Percentiles rank a stretch among this genome's conserved stretches.
Evolutionary conservation across 2,888 invertebrate species (phyloP).

Genomic region (Hypselothyrea guttata): DNA sequence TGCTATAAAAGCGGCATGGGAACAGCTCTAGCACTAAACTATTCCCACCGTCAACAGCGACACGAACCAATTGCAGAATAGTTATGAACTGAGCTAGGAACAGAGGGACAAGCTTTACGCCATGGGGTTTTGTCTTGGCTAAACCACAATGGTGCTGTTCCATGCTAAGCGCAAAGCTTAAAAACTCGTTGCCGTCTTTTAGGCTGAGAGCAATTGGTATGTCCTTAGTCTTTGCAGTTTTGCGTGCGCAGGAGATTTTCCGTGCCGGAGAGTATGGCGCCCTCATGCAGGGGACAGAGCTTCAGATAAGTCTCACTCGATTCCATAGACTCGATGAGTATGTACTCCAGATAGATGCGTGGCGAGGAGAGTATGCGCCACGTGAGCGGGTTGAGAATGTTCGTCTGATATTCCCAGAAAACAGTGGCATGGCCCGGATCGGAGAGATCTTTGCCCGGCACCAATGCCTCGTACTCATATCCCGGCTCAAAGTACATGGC

Average conservation of each 20-base stretch:
- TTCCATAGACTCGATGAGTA: conserved; percentile 89
- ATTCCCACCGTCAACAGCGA: too few relatives aligned
- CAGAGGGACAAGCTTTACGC: conserved; percentile 17
- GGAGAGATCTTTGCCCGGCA: conserved; percentile 87
- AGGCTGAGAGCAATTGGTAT: conserved; percentile 5
- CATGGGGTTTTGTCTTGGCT: conserved; percentile 3
- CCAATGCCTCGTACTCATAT: conserved; percentile 86
- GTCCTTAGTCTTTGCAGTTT: conserved; percentile 67
- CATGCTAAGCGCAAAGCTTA: conserved; percentile 6
- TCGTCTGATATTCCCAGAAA: conserved; percentile 91
- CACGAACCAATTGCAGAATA: conserved; percentile 12
- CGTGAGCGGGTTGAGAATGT: conserved; percentile 90
- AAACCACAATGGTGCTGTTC: too few relatives aligned
- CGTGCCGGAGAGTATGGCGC: conserved; percentile 86
- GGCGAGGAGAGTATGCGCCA: conserved; percentile 91
- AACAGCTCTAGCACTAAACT: too few relatives aligned
- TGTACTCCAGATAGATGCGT: conserved; percentile 87
- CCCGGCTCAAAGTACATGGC: conserved; percentile 86
- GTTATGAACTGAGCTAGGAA: too few relatives aligned
- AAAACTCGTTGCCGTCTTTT: conserved; percentile 25
- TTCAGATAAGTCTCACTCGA: conserved; percentile 83
- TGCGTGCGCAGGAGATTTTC: conserved; percentile 78
- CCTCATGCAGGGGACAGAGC: conserved; percentile 86
- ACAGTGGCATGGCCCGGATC: conserved; percentile 87
- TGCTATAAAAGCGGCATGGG: neutral